Evolutionary conservation across 2,797 vertebrate genomes (phyloP), one percentile per base, ranked within the genome.

Genomic region (Glyptemys insculpta): DNA sequence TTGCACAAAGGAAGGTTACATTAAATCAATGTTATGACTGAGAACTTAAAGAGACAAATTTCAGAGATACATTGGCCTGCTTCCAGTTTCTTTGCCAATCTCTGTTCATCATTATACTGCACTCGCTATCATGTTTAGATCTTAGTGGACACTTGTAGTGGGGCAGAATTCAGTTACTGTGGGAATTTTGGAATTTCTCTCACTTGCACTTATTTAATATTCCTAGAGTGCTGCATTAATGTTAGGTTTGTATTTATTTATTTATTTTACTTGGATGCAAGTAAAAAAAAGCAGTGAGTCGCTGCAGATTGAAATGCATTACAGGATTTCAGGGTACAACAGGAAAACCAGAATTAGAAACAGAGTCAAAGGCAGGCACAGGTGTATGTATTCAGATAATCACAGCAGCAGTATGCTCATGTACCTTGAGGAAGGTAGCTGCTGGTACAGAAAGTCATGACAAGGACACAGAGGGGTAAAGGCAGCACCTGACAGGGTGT

Each of bases 281-380:
- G 79, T 49, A 53, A 12, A 0, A 16, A 47, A 1, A 88, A 86
- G 68, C 56, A 18, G 56, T 34, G 14, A 92, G 87, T 76, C 85
- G 82, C 31, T 74, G 47, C 31, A 18, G 78, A 57, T 9, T 29
- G 83, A 57, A 79, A 68, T 79, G 59, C n/a, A 4, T 44, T 57
- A 29, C 54, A 59, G 50, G 74, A 41, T 79, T 91, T 21, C 44
- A 68, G 87, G 80, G 74, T 21, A 44, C 88, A 84, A 89, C 82
- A 93, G 87, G 59, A 79, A 25, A 54, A 65, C 85, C 94, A 96
- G 92, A 90, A 95, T 95, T 7, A 96, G 95, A 54, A 95, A 72
- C 91, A 76, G 88, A 3, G 0, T 74, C 82, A 44, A 41, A 88
- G 53, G 83, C 87, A 95, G 83, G 14, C 18, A 8, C 92, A 84